Evolutionary conservation across 2,888 invertebrate genomes (phyloP).

Genomic region (Scaeva pyrastri): DNA sequence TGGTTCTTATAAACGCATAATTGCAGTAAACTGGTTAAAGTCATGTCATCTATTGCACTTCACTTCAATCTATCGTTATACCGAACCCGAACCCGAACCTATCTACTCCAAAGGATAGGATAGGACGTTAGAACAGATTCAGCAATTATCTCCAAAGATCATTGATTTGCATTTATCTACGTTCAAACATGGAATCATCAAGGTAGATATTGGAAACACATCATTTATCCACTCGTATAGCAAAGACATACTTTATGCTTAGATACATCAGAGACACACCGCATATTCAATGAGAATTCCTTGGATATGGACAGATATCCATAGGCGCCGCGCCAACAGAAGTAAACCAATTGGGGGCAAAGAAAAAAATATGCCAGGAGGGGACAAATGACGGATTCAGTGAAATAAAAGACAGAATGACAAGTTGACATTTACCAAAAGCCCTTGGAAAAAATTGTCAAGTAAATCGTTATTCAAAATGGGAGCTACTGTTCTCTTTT

Average conservation of each 20-base stretch:
- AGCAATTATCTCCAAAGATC: constrained; percentile 64
- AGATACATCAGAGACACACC: neutral
- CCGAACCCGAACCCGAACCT: neutral
- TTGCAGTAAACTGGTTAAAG: constrained; percentile 51
- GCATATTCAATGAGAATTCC: constrained; percentile 21
- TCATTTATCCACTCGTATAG: neutral
- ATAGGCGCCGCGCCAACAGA: too few species aligned
- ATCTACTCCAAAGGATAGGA: neutral
- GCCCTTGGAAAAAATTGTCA: too few species aligned
- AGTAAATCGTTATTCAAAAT: too few species aligned
- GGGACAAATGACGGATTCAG: too few species aligned
- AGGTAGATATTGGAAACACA: neutral
- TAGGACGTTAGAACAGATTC: constrained; percentile 17
- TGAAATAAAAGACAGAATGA: too few species aligned
- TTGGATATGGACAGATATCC: neutral
- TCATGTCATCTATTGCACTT: constrained; percentile 22
- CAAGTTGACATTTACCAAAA: too few species aligned
- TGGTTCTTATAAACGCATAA: constrained; percentile 21
- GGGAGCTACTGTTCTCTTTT: too few species aligned
- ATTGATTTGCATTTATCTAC: constrained; percentile 66
- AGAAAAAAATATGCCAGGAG: too few species aligned
- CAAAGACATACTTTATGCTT: neutral
- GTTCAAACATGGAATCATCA: constrained; percentile 33
- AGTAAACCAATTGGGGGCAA: too few species aligned
- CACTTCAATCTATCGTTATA: neutral